Evolutionary conservation across 2,888 invertebrate genomes (phyloP), one percentile per base, ranked within the genome.

Genomic region (Hydroisotoma schaefferi): DNA sequence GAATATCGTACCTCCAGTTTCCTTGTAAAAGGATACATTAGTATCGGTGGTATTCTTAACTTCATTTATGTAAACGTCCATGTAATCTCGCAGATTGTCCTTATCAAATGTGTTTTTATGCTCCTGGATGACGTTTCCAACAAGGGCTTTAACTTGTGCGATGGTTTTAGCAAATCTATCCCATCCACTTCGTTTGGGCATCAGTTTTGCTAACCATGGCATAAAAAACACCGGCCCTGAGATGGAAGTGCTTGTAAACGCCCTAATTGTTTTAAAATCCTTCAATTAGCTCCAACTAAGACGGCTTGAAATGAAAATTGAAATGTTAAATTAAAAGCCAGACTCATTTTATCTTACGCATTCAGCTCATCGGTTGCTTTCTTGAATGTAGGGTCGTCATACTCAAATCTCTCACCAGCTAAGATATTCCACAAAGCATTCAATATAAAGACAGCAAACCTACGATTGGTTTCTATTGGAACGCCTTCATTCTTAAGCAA

Each of bases 41-140:
- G 54, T 38, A 61, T 70, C 65, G 3, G 28, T 51, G 0, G 68
- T 65, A 2, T 46, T 29, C 3, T 59, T 40, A n/a, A 70, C 67
- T 59, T 70, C 64, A 23, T 40, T 22, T 15, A 70, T 29, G 26
- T 59, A 66, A 2, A 52, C 38, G 54, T 70, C 68, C 22, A 70
- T 64, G 38, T 55, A 68, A 48, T 70, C 70, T 27, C 66, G 43
- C 1, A 47, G 6, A 28, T 53, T 57, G 33, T 63, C 48, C 0
- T 23, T 8, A 20, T 62, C 49, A 23, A 43, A 54, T 1, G 62
- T 27, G 29, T 49, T 29, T 46, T 57, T 44, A 25, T 67, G 67
- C 0, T 59, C 40, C 0, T 59, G 26, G 29, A 69, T 63, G 8
- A 57, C 47, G 22, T 44, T 56, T 22, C 46, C 4, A 27, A 69